Evolutionary conservation across 2,113 vertebrate species (phyloP).

Genomic region (Pomatorhinus ruficollis): DNA sequence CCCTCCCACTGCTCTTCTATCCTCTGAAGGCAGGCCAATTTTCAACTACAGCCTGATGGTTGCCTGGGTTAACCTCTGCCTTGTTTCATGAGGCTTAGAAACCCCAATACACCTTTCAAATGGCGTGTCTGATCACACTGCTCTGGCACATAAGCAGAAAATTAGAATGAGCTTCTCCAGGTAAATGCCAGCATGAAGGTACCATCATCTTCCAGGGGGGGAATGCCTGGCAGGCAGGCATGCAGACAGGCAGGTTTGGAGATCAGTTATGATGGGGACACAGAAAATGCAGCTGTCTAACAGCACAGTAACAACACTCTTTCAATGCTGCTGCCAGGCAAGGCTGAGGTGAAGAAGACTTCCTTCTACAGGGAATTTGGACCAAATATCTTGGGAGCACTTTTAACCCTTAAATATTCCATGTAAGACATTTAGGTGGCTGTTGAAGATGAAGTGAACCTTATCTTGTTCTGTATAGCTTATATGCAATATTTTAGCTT

Average conservation of each 20-base stretch:
- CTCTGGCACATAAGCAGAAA: constrained; percentile 24
- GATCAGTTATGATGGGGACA: neutral
- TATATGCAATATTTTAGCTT: neutral
- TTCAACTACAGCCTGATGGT: constrained; percentile 4
- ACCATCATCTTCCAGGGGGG: neutral
- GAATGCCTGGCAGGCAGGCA: neutral
- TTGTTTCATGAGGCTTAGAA: constrained; percentile 48
- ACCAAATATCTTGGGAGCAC: neutral
- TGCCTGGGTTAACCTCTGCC: constrained; percentile 62
- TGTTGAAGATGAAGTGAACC: neutral
- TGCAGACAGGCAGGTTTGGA: neutral
- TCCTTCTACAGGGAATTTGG: neutral
- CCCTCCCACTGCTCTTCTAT: constrained; percentile 56
- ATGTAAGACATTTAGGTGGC: neutral
- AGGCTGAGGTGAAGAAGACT: neutral
- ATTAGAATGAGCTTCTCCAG: neutral
- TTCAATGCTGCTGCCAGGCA: neutral
- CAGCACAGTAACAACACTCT: neutral
- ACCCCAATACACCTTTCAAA: constrained; percentile 6
- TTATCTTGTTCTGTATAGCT: neutral
- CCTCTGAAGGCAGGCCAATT: constrained; percentile 62
- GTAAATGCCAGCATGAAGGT: neutral
- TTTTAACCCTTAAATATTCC: neutral
- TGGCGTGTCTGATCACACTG: constrained; percentile 8
- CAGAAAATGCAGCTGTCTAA: neutral